A percentile compares a stretch with the other conserved stretches of the same genome.
phyloP scores from a whole-genome alignment of 2,797 vertebrate genomes.

The Neomorphus geoffroyi region DNA sequence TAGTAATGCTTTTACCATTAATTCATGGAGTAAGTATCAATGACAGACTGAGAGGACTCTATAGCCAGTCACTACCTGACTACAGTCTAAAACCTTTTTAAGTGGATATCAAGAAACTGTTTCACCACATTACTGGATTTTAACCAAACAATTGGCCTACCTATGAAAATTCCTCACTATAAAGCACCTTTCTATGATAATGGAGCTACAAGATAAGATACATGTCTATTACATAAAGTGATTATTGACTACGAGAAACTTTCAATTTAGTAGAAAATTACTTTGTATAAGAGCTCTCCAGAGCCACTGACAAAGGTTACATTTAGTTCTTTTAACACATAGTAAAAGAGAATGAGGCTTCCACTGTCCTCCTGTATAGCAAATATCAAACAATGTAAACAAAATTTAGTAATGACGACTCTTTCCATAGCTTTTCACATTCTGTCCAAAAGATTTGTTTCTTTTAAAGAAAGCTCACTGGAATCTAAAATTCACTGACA shows the following conservation, averaged over 20 bases:
- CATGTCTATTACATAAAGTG: conserved; percentile 54
- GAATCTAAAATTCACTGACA: neutral
- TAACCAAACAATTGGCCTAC: conserved; percentile 1
- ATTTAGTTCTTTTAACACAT: conserved; percentile 16
- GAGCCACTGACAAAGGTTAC: conserved; percentile 42
- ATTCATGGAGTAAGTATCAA: neutral
- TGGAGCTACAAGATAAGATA: conserved; percentile 31
- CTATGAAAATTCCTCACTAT: conserved; percentile 26
- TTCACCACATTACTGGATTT: conserved; percentile 18
- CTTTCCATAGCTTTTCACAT: neutral
- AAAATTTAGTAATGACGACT: neutral
- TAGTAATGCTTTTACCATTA: neutral
- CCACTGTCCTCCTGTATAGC: neutral
- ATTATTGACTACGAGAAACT: conserved; percentile 63
- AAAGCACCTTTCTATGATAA: conserved; percentile 57
- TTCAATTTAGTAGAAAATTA: conserved; percentile 58
- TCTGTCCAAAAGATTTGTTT: neutral
- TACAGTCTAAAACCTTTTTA: neutral
- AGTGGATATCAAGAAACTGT: neutral
- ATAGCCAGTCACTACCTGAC: neutral
- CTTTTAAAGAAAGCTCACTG: neutral
- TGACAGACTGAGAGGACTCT: neutral
- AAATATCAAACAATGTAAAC: neutral
- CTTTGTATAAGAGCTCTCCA: conserved; percentile 30
- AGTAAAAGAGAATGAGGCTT: neutral